Percentiles rank a stretch among this genome's conserved stretches.
Conservation (phyloP, 2,888 invertebrate species). For the Apantesis nais region DNA sequence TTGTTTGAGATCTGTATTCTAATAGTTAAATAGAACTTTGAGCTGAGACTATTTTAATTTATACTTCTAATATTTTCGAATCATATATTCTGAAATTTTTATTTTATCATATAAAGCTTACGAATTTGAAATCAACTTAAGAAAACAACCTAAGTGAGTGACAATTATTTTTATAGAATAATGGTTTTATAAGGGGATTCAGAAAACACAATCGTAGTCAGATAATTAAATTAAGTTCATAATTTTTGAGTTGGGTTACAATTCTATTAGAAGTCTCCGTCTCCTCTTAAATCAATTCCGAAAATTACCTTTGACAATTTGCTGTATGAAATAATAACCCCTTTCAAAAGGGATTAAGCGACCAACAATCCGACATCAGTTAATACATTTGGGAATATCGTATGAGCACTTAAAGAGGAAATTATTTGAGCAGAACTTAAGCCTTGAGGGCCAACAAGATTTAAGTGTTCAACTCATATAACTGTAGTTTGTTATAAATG, state of each 20-base stretch:
- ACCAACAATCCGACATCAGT: constrained; percentile 21
- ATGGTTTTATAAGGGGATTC: background rate
- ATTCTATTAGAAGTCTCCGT: background rate
- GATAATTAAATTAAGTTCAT: background rate
- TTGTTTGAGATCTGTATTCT: no score
- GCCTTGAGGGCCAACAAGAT: constrained; percentile 45
- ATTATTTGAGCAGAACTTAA: constrained; percentile 45
- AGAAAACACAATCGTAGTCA: background rate
- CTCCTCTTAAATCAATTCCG: constrained; percentile 1
- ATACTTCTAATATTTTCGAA: no score
- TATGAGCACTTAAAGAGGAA: constrained; percentile 37
- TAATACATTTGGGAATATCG: constrained; percentile 38
- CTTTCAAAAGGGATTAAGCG: constrained; percentile 9
- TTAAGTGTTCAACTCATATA: constrained; percentile 36
- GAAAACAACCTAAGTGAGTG: background rate
- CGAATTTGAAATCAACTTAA: no score
- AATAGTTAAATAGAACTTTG: no score
- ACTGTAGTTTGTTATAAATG: constrained; percentile 51
- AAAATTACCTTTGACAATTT: background rate
- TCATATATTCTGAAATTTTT: no score
- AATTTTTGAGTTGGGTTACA: background rate
- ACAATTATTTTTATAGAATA: background rate
- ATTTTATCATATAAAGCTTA: no score
- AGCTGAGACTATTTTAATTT: no score
- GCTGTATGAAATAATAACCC: background rate